Percentiles rank a stretch among this genome's conserved stretches.
Conservation (phyloP, 2,888 invertebrate species). For the Eupelmus urozonus region DNA sequence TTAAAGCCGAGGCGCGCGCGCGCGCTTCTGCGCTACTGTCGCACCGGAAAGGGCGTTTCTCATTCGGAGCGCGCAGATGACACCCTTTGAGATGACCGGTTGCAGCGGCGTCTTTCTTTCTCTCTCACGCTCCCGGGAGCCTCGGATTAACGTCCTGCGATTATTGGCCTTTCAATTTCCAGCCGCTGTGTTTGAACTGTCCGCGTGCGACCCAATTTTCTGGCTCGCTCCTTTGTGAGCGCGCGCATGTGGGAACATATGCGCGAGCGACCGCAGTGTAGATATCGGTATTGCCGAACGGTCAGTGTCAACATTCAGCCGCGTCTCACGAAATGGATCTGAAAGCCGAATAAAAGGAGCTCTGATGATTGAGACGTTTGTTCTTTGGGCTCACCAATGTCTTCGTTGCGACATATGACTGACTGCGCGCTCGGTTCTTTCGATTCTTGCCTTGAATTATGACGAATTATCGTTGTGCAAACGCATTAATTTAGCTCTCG, state of each 20-base stretch:
- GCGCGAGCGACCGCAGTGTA: conserved; percentile 42
- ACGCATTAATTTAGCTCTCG: too few relatives aligned
- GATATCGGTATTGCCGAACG: conserved; percentile 20
- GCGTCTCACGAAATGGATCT: conserved; percentile 16
- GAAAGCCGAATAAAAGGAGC: conserved; percentile 7
- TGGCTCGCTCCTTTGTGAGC: conserved; percentile 15
- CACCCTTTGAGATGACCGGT: conserved; percentile 52
- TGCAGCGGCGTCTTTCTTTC: background rate
- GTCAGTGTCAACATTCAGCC: conserved; percentile 27
- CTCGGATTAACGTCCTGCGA: conserved; percentile 2
- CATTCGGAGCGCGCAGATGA: conserved; percentile 49
- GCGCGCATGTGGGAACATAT: conserved; percentile 24
- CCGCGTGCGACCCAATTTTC: conserved; percentile 42
- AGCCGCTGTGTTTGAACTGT: conserved; percentile 16
- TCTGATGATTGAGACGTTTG: conserved; percentile 30
- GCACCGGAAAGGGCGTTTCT: conserved; percentile 56
- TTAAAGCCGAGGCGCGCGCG: background rate
- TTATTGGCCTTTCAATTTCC: conserved; percentile 12
- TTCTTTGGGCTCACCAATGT: conserved; percentile 13
- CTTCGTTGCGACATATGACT: conserved; percentile 21
- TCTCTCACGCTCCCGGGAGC: conserved; percentile 28
- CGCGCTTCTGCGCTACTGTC: background rate
- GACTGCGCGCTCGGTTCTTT: background rate
- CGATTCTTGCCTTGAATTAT: background rate
- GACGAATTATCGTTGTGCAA: background rate